Percentiles rank a stretch among this genome's conserved stretches.
phyloP scores from a whole-genome alignment of 2,113 vertebrate genomes.

The Hippocampus barbouri region DNA sequence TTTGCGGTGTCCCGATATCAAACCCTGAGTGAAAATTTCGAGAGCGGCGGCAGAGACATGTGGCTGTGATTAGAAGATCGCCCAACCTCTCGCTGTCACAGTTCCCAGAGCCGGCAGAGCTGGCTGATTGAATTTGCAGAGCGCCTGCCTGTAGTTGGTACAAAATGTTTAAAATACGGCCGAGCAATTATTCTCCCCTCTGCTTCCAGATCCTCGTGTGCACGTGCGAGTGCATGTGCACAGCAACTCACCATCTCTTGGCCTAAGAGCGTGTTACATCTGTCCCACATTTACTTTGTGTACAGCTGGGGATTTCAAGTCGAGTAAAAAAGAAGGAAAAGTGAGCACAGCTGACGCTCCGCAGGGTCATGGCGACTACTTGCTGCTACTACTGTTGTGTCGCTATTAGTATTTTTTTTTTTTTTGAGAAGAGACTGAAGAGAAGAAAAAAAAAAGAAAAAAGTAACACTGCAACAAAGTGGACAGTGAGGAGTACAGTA shows the following conservation, averaged over 20 bases:
- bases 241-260: background rate
- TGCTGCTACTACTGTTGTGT: background rate
- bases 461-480: background rate
- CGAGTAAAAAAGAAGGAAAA: background rate
- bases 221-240: slow-evolving; percentile 15
- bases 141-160: slow-evolving; percentile 57
- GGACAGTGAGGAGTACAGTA: background rate
- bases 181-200: slow-evolving; percentile 60
- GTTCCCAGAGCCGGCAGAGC: slow-evolving; percentile 61
- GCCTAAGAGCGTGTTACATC: background rate
- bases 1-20: slow-evolving; percentile 48
- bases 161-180: slow-evolving; percentile 67
- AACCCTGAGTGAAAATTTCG: slow-evolving; percentile 49
- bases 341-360: background rate
- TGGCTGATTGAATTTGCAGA: slow-evolving; percentile 72
- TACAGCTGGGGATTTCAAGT: background rate
- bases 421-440: background rate
- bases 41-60: slow-evolving; percentile 63
- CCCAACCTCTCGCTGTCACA: slow-evolving; percentile 63
- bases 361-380: background rate
- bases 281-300: background rate
- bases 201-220: slow-evolving; percentile 46
- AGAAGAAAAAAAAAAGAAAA: background rate
- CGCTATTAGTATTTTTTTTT: background rate
- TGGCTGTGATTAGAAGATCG: slow-evolving; percentile 73